Base-by-base conservation (phyloP, 2,113 vertebrate genomes). In the Chlorocebus sabaeus region DNA sequence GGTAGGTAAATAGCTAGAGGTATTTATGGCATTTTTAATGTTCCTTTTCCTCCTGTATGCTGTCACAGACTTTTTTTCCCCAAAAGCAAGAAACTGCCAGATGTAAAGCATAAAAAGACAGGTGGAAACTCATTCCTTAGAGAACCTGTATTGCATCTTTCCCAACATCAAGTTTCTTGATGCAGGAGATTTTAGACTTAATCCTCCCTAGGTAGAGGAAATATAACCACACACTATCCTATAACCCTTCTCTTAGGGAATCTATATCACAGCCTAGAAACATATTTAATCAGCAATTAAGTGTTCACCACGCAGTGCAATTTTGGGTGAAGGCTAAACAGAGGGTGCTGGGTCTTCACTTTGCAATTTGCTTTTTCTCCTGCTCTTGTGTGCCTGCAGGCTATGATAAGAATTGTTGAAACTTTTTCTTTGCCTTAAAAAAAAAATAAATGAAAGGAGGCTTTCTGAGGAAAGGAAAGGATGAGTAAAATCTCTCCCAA, bases 271-370 rank as follows among this genome's bases (percentile, higher is more conserved):
- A 73, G 82, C 45, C 38, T 57, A 11, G 84, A 89, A 79, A 3
- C 17, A 38, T 5, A 4, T 75, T 82, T 93, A 97, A 88, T 96
- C 48, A 96, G 89, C 55, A 92, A 43, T 25, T 55, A 96, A 8
- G 3, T 43, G 13, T 64, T 64, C 75, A 9, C 7, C 5, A 2
- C 2, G 30, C 3, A 17, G 0, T 0, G 23, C 32, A 5, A 45
- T 75, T 38, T 82, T 68, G 52, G 57, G 6, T 3, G 61, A 32
- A 14, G 17, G 59, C 3, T 38, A 3, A 2, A 20, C 27, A 85
- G 57, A 67, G 23, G 43, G 55, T 0, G n/a, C 17, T 17, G 73
- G 78, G 84, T 8, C 9, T 78, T 55, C 23, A 57, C 48, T 89
- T 30, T 18, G 38, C 72, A 43, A 2, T 7, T 16, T 25, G 18